Base-by-base conservation (phyloP, 64 coral and sea anemone genomes). In the Actinia tenebrosa region DNA sequence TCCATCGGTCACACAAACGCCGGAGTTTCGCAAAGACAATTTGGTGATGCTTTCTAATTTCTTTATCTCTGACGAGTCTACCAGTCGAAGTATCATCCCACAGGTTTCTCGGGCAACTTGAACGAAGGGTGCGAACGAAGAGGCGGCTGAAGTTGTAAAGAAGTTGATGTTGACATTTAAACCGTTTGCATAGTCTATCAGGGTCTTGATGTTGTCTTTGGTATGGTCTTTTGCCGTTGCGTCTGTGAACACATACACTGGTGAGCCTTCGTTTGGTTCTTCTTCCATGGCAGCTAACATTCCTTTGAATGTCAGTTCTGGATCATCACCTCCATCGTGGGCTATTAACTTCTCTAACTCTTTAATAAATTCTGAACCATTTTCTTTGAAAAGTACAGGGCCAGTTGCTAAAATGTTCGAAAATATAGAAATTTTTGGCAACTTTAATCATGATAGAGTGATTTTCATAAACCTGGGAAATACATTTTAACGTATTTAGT, bases 241-340 rank as follows among this genome's bases (percentile, higher is more conserved):
- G 54, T 93, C 91, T 37, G 91, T 93, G 56, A 93, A 93, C 16
- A 89, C 91, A 71, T 80, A 89, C 25, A 93, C 7, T 50, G 91
- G 83, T 1, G 91, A 93, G 13, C 87, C 91, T 30, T 3, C 50
- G 18, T 43, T 58, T 26, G 91, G 91, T 18, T 59, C 56, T 43
- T 27, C 16, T 3, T 10, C 20, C 44, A 93, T 26, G 3, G 87
- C 91, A 1, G 85, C 19, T 2, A 80, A 54, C 17, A 93, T 89
- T 8, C 91, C 91, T 55, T 85, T 82, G 44, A 93, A 89, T 11
- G 87, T 86, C n/a, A 89, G 54, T n/a, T 93, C 87, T 20, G 87
- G 87, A 7, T 30, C 43, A 13, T 77, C 71, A 77, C 71, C 71
- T 30, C 71, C 71, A 13, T 1, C 71, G 42, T 77, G 71, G 22